Conservation (phyloP, 2,113 vertebrate species). For the Trichechus manatus region DNA sequence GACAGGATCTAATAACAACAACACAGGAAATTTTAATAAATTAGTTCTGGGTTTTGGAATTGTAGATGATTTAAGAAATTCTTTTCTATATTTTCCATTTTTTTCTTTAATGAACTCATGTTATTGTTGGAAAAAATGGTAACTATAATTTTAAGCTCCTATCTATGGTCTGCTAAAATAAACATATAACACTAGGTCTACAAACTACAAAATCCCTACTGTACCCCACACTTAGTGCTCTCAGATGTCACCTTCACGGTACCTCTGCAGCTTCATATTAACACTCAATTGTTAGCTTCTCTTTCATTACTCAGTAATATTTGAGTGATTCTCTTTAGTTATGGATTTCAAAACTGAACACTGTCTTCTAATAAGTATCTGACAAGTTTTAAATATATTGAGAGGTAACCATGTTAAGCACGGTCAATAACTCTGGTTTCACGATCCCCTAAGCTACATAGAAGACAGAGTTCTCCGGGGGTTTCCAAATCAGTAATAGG, state of each 20-base stretch:
- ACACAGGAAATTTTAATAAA: neutral
- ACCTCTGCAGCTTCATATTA: neutral
- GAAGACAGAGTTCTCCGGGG: neutral
- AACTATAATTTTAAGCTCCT: neutral
- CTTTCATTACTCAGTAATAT: neutral
- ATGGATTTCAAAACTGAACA: neutral
- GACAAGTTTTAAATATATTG: neutral
- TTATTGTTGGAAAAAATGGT: neutral
- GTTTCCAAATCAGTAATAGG: constrained; percentile 42
- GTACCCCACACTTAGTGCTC: neutral
- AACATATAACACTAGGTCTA: neutral
- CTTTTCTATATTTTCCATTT: neutral
- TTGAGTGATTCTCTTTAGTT: neutral
- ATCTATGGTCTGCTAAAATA: constrained; percentile 12
- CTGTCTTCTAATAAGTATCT: neutral
- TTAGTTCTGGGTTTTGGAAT: neutral
- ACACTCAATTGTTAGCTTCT: neutral
- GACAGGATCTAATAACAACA: no score
- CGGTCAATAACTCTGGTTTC: neutral
- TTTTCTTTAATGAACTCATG: neutral
- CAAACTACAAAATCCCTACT: neutral
- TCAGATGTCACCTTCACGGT: neutral
- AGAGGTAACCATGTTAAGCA: neutral
- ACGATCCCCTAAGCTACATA: neutral
- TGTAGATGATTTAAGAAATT: neutral